Evolutionary conservation across 1,140 invertebrate species (phyloP), one percentile per base, ranked within the genome.

Genomic region (Cherax destructor): DNA sequence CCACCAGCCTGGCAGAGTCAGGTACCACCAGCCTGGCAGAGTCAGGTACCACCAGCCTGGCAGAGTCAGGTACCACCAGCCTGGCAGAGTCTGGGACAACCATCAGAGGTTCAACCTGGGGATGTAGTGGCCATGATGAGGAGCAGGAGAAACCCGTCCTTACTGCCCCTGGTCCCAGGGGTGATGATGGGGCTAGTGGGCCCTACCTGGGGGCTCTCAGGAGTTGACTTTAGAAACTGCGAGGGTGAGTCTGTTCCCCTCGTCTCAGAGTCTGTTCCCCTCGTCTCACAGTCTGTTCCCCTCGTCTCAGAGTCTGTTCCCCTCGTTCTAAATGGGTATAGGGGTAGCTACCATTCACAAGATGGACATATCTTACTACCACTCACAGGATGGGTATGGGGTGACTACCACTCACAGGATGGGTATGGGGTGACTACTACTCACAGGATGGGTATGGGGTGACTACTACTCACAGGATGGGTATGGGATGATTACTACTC

Each of bases 221-320:
- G 76, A 80, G 86, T 61, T 88, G 86, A 88, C 86, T 88, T 79
- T 80, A 61, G 86, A 88, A 88, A 76, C 86, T 86, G 74, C 16
- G 30, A 61, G 61, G 65, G 83, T 24, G 65, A 49, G 76, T 77
- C 85, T 86, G 85, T 47, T 86, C 85, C 85, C 85, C 85, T 88
- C 86, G 86, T 88, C 86, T 56, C 16, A 41, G n/a, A 41, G 30
- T 41, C 52, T 56, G 52, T 56, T 56, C 52, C 52, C 7, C 52
- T 0, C 52, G 52, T 13, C 30, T 41, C 30, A 49, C 30, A 49
- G 76, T 77, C 74, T 86, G 85, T 47, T 86, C 85, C 85, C 85
- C 85, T 88, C 86, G 86, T 88, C 86, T 56, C 13, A 41, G 7
- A 41, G 0, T 41, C 1, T 56, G 52, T 4, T 56, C 52, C 52